phyloP scores from a whole-genome alignment of 2,797 vertebrate genomes.

The Melopsittacus undulatus region DNA sequence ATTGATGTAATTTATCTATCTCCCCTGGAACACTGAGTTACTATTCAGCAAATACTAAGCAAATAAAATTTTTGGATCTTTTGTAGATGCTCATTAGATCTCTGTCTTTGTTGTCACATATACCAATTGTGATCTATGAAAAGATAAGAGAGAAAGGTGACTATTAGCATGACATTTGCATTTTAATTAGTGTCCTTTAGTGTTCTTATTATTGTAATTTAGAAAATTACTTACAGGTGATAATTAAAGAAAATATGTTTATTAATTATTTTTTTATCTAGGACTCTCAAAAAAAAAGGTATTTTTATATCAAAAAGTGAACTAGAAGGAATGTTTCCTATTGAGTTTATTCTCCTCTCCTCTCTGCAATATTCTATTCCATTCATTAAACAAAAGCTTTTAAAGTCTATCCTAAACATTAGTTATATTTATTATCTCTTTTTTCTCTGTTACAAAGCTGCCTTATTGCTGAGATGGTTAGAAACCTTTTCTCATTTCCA shows the following conservation, averaged over 20 bases:
- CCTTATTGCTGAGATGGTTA: background rate
- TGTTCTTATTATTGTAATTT: background rate
- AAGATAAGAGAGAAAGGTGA: background rate
- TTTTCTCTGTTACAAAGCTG: background rate
- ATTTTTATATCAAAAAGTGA: background rate
- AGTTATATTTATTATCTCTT: background rate
- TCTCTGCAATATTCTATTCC: background rate
- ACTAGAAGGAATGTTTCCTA: background rate
- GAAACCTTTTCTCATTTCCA: constrained; percentile 26
- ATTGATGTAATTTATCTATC: background rate
- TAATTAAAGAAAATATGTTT: constrained; percentile 22
- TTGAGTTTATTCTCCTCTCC: background rate
- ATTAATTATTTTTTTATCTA: background rate
- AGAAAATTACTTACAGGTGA: constrained; percentile 15
- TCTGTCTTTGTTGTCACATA: background rate
- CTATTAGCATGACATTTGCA: background rate
- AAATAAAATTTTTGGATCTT: background rate
- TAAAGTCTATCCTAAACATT: background rate
- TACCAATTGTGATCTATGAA: background rate
- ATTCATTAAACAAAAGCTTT: constrained; percentile 17
- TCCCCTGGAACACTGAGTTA: background rate
- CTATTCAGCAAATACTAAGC: background rate
- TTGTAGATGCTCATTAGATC: background rate
- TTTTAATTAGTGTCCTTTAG: constrained; percentile 28
- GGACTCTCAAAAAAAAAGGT: background rate